Evolutionary conservation across 2,888 invertebrate genomes (phyloP).

Genomic region (Acanthopleura granulata): DNA sequence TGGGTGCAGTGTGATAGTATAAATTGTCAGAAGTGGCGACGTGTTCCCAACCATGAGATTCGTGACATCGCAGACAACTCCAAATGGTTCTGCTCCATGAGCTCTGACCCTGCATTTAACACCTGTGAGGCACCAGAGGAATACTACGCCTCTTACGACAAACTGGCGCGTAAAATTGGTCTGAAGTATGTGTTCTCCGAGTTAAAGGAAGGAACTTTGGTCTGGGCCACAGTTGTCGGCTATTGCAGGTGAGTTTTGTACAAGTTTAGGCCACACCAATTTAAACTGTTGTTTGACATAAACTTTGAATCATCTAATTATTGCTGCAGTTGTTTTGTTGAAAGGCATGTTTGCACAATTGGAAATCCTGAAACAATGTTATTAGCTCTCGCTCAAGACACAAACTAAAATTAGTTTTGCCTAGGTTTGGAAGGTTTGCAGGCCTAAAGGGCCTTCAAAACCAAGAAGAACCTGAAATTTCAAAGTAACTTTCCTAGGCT

Average conservation of each 20-base stretch:
- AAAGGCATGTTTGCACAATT: too few relatives aligned
- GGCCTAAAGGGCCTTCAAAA: too few relatives aligned
- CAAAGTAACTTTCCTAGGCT: too few relatives aligned
- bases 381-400: too few relatives aligned
- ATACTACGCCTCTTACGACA: slow-evolving; percentile 47
- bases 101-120: slow-evolving; percentile 43
- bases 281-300: too few relatives aligned
- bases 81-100: slow-evolving; percentile 60
- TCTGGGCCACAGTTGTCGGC: slow-evolving; percentile 63
- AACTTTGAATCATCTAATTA: too few relatives aligned
- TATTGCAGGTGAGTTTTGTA: slow-evolving; percentile 53
- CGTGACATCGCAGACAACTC: slow-evolving; percentile 35
- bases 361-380: too few relatives aligned
- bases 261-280: neutral
- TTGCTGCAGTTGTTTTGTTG: too few relatives aligned
- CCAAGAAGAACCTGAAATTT: too few relatives aligned
- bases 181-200: slow-evolving; percentile 53
- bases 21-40: slow-evolving; percentile 62
- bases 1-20: slow-evolving; percentile 65
- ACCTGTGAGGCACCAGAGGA: slow-evolving; percentile 55
- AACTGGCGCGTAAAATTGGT: slow-evolving; percentile 48
- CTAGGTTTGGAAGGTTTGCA: too few relatives aligned
- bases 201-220: slow-evolving; percentile 50
- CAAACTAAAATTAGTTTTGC: too few relatives aligned
- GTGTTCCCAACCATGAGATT: slow-evolving; percentile 37